Percentiles rank a stretch among this genome's conserved stretches.
Conservation (phyloP, 2,797 vertebrate genomes). For the Poeciliopsis paucimaculata region DNA sequence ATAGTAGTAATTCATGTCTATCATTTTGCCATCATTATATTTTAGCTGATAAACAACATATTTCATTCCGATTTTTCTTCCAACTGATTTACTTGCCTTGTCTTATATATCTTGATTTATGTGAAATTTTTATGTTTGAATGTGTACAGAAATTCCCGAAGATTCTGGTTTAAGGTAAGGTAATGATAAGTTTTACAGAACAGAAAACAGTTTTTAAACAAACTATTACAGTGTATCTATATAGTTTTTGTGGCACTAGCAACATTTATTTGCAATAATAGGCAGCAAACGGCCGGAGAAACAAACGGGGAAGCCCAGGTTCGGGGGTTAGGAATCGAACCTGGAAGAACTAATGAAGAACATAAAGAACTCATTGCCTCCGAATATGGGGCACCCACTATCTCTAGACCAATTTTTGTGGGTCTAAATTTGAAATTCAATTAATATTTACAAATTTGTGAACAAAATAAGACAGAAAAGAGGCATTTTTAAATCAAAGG, state of each 20-base stretch:
- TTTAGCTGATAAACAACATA: background rate
- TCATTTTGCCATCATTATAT: background rate
- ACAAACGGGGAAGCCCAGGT: no score
- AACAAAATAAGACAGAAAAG: background rate
- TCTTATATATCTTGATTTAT: background rate
- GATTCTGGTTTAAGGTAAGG: background rate
- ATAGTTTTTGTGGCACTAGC: no score
- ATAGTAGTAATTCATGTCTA: background rate
- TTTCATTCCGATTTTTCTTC: background rate
- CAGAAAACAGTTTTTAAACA: background rate
- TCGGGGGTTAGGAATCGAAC: no score
- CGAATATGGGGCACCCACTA: no score
- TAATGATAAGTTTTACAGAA: background rate
- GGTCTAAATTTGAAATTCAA: background rate
- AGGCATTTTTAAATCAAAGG: background rate
- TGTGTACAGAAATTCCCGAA: background rate
- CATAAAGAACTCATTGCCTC: no score
- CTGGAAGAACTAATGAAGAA: no score
- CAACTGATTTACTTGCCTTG: background rate
- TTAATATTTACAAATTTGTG: background rate
- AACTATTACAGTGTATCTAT: background rate
- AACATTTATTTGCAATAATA: no score
- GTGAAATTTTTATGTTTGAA: background rate
- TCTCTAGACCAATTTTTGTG: background rate
- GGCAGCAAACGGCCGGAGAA: no score